Base-by-base conservation (phyloP, 2,888 invertebrate genomes). In the Charanyca ferruginea region DNA sequence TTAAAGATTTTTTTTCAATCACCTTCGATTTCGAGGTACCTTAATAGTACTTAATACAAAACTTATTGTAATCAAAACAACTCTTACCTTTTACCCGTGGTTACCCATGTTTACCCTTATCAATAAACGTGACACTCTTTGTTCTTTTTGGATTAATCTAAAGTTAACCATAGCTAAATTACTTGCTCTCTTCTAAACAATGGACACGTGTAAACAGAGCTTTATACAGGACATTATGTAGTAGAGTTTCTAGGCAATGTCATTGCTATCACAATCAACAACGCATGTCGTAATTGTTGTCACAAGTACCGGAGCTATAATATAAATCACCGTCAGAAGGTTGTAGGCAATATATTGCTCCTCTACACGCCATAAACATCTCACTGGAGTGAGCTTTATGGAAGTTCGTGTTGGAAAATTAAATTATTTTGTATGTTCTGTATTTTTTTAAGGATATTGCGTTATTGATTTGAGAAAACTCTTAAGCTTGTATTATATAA, bases 391-490 rank as follows among this genome's bases (percentile, higher is more conserved):
- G 67, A 70, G 74, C 73, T 81, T 74, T 79, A 79, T 77, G 73
- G 71, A 69, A 44, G 18, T 54, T 35, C 54, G 60, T 63, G 66
- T 55, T 63, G 38, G 70, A 22, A 71, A 72, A 74, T 80, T 71
- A 79, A 81, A 84, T 78, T 66, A 77, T 75, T 79, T 80, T 80
- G 67, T 78, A 66, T 72, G 54, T 57, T 62, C n/a, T 60, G 16
- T 3, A 42, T 9, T 48, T 55, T 51, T 44, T 38, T 0, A 6
- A 20, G n/a, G 6, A 7, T 22, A n/a, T 66, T 51, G 1, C 13
- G 6, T 16, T 13, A 42, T 42, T n/a, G 22, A 18, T 18, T 41
- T 11, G 3, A n/a, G n/a, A n/a, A n/a, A n/a, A n/a, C n/a, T n/a
- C n/a, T n/a, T n/a, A n/a, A n/a, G n/a, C n/a, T n/a, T n/a, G n/a